A percentile compares a stretch with the other conserved stretches of the same genome.
Evolutionary conservation across 2,113 vertebrate genomes (phyloP).

Genomic region (Antigone vipio): DNA sequence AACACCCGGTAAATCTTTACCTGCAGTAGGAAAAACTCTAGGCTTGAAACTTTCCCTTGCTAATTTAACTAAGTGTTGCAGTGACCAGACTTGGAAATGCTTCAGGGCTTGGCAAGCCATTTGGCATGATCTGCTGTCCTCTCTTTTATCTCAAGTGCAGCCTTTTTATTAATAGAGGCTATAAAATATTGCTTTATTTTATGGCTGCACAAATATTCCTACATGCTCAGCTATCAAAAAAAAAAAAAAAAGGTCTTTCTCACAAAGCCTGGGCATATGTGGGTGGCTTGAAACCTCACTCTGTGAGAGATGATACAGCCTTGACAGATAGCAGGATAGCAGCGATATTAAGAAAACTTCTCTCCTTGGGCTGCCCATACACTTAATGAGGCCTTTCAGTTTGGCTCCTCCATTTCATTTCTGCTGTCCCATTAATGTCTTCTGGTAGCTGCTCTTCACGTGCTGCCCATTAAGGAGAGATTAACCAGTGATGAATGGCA

Average conservation of each 20-base stretch:
- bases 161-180: background rate
- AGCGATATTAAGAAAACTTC: background rate
- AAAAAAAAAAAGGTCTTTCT: background rate
- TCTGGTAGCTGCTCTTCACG: background rate
- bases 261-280: background rate
- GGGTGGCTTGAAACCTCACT: constrained; percentile 23
- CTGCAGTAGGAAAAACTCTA: background rate
- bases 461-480: constrained; percentile 17
- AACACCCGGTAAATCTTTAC: constrained; percentile 32
- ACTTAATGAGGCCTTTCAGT: constrained; percentile 19
- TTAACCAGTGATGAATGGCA: constrained; percentile 15
- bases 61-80: constrained; percentile 8
- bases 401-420: background rate
- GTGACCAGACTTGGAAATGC: background rate
- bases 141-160: constrained; percentile 9
- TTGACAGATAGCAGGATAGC: background rate
- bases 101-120: constrained; percentile 14
- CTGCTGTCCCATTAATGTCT: constrained; percentile 3
- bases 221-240: background rate
- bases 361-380: constrained; percentile 12
- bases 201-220: constrained; percentile 10
- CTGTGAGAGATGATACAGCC: background rate
- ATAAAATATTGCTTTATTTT: constrained; percentile 23
- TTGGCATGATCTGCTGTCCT: background rate
- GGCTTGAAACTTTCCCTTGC: background rate